These are phyloP conservation scores for Progne subis DNA, from an alignment of 2,113 vertebrate species.

Conservation along the genomic window DNA sequence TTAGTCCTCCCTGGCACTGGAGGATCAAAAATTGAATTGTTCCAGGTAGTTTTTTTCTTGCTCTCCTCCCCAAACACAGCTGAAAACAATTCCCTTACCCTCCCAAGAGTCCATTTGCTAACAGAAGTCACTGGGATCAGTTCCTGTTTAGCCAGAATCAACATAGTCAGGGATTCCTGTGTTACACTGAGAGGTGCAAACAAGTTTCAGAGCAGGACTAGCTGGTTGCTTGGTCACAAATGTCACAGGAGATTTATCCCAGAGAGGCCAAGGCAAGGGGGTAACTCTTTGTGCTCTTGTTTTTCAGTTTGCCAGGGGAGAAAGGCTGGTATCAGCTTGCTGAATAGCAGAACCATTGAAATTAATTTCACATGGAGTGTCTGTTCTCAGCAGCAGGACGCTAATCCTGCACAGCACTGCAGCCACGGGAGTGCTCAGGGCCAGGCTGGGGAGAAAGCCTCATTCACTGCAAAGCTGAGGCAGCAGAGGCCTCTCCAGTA, in stretches of 20 bases:
- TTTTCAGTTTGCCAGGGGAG: slow-evolving; percentile 1
- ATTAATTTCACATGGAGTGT: slow-evolving; percentile 35
- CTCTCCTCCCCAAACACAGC: not conserved
- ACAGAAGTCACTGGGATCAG: not conserved
- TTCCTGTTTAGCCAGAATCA: slow-evolving; percentile 23
- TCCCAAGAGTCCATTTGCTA: not conserved
- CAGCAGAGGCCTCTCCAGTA: not conserved
- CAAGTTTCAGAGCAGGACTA: not conserved
- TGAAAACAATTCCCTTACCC: not conserved
- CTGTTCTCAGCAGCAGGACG: slow-evolving; percentile 18
- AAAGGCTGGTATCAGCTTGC: slow-evolving; percentile 3
- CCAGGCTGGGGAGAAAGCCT: not conserved
- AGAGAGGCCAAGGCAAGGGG: slow-evolving; percentile 29
- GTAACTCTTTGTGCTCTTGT: not conserved
- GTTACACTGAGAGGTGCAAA: not conserved
- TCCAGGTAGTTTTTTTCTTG: not conserved
- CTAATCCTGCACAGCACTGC: not conserved
- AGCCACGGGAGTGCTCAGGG: not conserved
- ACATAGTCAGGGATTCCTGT: not conserved
- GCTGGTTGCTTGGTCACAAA: not conserved
- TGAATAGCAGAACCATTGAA: slow-evolving; percentile 23
- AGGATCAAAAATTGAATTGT: not conserved
- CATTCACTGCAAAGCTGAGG: not conserved
- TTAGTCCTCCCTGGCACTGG: not conserved
- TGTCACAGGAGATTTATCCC: not conserved